Base-by-base conservation (phyloP, 1,140 invertebrate species). In the Battus philenor region DNA sequence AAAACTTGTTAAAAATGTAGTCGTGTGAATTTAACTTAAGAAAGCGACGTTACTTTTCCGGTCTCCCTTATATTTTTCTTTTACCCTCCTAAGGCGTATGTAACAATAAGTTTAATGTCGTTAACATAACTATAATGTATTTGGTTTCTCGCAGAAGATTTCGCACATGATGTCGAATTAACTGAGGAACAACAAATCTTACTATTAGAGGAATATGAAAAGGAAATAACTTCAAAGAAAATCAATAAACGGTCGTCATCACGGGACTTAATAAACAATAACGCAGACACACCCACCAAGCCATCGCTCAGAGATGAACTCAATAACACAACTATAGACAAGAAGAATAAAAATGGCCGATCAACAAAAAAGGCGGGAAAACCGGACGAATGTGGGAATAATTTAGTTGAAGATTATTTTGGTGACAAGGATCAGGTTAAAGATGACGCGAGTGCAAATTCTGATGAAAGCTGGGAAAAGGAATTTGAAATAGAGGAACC, bases 121-220 rank as follows among this genome's bases (percentile, higher is more conserved):
- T n/a, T n/a, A 24, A 26, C 22, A 8, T n/a, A 39, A 52, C 2
- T 47, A 33, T 36, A 43, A 34, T 26, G 17, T 31, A 44, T 44
- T 18, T 44, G 50, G 47, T 47, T 62, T 39, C 70, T 69, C 79
- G 47, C 76, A 89, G 88, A 88, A 82, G 88, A 90, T 72, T 89
- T 89, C 73, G 87, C 87, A 11, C 71, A 80, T 54, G 80, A 89
- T 62, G 76, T 90, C 12, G 88, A 89, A 75, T 67, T 90, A 9
- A 88, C 88, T 2, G 89, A 90, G 59, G 89, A 89, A 74, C 86
- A 90, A 54, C 88, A 90, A 54, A 90, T 76, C 0, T 69, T 88
- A 57, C 77, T 89, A 46, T 68, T 89, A 56, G 88, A 89, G 62
- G 87, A 89, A 65, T 91, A 90, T 59, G 88, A 89, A 22, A 77